phyloP scores from a whole-genome alignment of 2,113 vertebrate genomes.

The Daubentonia madagascariensis region DNA sequence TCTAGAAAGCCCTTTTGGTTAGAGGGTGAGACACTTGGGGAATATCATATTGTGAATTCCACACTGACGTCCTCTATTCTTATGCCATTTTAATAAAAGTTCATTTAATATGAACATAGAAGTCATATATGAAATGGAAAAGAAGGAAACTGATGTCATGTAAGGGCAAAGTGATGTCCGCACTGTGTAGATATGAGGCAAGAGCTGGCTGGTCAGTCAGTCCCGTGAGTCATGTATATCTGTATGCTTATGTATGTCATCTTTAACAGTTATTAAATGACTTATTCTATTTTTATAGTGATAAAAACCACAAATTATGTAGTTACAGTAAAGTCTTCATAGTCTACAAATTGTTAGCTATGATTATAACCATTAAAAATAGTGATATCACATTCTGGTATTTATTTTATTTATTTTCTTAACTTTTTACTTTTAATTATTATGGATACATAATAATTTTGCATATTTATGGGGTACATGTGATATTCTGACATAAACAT shows the following conservation, averaged over 20 bases:
- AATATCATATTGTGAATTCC: not conserved
- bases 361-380: not conserved
- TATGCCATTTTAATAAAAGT: not conserved
- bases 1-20: not conserved
- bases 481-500: too few species aligned
- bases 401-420: not conserved
- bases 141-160: not conserved
- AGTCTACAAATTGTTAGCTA: not conserved
- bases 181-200: accelerated
- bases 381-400: not conserved
- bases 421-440: too few species aligned
- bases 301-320: not conserved
- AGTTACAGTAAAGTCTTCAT: not conserved
- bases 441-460: too few species aligned
- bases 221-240: not conserved
- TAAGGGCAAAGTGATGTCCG: not conserved
- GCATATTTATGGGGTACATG: too few species aligned
- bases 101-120: not conserved
- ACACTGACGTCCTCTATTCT: not conserved
- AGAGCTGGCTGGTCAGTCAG: too few species aligned
- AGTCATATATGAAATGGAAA: not conserved
- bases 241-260: not conserved
- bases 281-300: not conserved
- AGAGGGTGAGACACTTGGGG: not conserved
- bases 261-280: not conserved